Evolutionary conservation across 37 sponge, comb jelly and placozoan species (phyloP).

Genomic region (Axinella damicornis): DNA sequence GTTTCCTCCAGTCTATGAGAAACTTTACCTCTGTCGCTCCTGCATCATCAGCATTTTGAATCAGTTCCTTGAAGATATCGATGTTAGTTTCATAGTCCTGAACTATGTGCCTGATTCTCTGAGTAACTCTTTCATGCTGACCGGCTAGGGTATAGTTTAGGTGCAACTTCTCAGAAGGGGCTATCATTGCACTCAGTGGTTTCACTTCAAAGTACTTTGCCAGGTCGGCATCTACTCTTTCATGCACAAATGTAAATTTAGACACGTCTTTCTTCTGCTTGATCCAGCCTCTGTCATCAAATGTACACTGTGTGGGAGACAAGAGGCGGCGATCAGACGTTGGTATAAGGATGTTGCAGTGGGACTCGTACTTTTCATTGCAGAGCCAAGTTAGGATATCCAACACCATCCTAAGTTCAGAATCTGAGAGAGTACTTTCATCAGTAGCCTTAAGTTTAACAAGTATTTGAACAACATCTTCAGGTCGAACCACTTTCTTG

Average conservation of each 20-base stretch:
- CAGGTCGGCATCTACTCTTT: conserved; percentile 15
- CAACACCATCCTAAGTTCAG: conserved; percentile 24
- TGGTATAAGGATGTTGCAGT: conserved; percentile 35
- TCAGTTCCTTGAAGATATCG: conserved; percentile 86
- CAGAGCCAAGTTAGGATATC: conserved; percentile 36
- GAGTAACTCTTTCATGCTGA: conserved; percentile 67
- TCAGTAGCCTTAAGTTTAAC: neutral
- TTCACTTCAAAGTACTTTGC: conserved; percentile 55
- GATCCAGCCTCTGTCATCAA: conserved; percentile 67
- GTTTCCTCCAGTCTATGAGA: conserved; percentile 78
- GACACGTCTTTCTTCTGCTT: neutral
- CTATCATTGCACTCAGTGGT: conserved; percentile 61
- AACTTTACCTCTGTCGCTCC: conserved; percentile 78
- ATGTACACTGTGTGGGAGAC: conserved; percentile 47
- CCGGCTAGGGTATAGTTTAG: conserved; percentile 39
- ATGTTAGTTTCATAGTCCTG: conserved; percentile 70
- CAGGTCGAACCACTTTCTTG: neutral
- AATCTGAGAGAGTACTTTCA: neutral
- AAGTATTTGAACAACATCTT: conserved; percentile 8
- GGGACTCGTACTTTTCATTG: neutral
- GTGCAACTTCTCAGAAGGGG: conserved; percentile 41
- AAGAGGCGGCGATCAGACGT: conserved; percentile 27
- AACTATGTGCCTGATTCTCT: conserved; percentile 63
- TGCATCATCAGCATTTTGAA: conserved; percentile 96
- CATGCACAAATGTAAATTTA: conserved; percentile 44